Evolutionary conservation across 2,113 vertebrate genomes (phyloP).

Genomic region (Eurystomus gularis): DNA sequence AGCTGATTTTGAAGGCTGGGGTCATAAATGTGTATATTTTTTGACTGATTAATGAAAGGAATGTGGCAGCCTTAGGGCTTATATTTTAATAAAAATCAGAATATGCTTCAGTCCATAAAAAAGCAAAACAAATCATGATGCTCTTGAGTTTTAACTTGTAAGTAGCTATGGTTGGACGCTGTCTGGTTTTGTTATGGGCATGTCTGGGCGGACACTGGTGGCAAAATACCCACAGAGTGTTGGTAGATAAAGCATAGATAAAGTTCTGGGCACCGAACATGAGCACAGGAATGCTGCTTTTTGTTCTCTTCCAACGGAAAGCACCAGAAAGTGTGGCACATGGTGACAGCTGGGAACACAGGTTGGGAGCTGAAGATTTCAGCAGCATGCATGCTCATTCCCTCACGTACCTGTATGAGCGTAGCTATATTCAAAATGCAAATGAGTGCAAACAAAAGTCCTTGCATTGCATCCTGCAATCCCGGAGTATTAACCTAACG

Average conservation of each 20-base stretch:
- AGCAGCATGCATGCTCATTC: neutral
- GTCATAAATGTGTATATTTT: neutral
- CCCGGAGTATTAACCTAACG: neutral
- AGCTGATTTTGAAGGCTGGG: neutral
- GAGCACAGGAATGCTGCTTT: neutral
- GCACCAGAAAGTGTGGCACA: neutral
- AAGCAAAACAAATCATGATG: neutral
- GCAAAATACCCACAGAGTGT: neutral
- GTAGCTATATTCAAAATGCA: neutral
- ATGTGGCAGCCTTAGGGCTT: rapidly evolving
- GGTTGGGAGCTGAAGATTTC: neutral
- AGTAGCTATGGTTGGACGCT: rapidly evolving
- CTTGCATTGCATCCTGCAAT: neutral
- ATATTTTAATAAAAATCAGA: neutral
- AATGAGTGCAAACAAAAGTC: neutral
- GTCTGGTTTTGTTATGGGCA: no score
- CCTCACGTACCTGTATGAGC: rapidly evolving
- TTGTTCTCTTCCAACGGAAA: neutral
- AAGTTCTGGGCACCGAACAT: neutral
- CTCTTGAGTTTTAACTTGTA: neutral
- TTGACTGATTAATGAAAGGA: neutral
- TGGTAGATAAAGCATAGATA: rapidly evolving
- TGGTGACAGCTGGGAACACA: neutral
- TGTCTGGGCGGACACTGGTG: neutral
- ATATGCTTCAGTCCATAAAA: neutral